Conservation (phyloP, 1,140 invertebrate genomes). For the Aphis gossypii region DNA sequence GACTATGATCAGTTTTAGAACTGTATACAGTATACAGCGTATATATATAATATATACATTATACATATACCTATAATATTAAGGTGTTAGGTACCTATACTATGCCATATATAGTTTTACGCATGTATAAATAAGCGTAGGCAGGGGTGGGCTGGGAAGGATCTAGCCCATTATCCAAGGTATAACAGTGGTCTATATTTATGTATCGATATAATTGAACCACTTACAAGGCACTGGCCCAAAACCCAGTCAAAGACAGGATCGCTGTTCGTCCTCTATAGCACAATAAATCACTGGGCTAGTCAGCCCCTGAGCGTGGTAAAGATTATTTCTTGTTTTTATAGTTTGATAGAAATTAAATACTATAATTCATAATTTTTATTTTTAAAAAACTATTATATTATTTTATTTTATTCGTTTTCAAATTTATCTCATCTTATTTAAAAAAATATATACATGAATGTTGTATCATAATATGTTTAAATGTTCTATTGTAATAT, state of each 20-base stretch:
- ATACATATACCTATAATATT: neutral
- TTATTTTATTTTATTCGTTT: neutral
- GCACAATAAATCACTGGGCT: too few relatives aligned
- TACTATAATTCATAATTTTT: neutral
- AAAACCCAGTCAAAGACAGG: too few relatives aligned
- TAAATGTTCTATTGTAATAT: neutral
- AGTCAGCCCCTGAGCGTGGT: neutral
- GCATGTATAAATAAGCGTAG: neutral
- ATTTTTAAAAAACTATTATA: neutral
- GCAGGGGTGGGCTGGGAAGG: too few relatives aligned
- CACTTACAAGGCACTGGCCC: too few relatives aligned
- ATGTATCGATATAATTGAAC: too few relatives aligned
- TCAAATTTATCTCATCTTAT: neutral
- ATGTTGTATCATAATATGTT: neutral
- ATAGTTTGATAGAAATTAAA: neutral
- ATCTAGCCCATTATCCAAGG: too few relatives aligned
- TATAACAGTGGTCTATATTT: too few relatives aligned
- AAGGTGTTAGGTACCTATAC: neutral
- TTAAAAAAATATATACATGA: neutral
- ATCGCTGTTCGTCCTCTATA: too few relatives aligned
- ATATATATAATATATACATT: neutral
- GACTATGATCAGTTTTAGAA: neutral
- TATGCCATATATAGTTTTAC: neutral
- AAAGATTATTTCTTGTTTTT: neutral
- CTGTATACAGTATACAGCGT: neutral